Evolutionary conservation across 2,113 vertebrate genomes (phyloP).

Genomic region (Sinocyclocheilus anophthalmus): DNA sequence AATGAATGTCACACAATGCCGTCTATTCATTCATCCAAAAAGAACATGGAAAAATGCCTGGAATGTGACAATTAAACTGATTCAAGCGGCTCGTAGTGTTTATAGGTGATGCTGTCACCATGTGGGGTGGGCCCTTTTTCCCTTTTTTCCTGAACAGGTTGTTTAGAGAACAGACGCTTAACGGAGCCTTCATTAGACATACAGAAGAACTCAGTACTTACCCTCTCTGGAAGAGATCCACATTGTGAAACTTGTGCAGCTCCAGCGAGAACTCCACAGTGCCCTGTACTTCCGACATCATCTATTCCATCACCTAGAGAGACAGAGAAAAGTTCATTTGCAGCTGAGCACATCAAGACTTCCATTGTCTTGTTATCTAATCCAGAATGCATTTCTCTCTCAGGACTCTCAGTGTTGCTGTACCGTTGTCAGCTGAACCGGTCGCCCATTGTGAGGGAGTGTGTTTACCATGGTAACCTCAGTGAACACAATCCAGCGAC

Average conservation of each 20-base stretch:
- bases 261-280: constrained; percentile 98
- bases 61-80: background rate
- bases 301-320: constrained; percentile 90
- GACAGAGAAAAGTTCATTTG: background rate
- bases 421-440: background rate
- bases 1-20: background rate
- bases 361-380: background rate
- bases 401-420: background rate
- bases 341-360: background rate
- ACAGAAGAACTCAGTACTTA: constrained; percentile 69
- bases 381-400: too few species aligned
- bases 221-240: constrained; percentile 99
- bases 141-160: background rate
- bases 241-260: constrained; percentile 98
- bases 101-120: background rate
- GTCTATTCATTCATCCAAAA: background rate
- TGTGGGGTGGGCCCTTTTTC: too few species aligned
- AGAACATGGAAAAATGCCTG: background rate
- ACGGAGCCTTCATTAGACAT: background rate
- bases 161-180: background rate
- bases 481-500: constrained; percentile 25
- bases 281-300: constrained; percentile 99
- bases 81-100: background rate
- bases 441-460: background rate
- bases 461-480: constrained; percentile 47